phyloP scores from a whole-genome alignment of 2,888 invertebrate species.

The Andrena dorsata region DNA sequence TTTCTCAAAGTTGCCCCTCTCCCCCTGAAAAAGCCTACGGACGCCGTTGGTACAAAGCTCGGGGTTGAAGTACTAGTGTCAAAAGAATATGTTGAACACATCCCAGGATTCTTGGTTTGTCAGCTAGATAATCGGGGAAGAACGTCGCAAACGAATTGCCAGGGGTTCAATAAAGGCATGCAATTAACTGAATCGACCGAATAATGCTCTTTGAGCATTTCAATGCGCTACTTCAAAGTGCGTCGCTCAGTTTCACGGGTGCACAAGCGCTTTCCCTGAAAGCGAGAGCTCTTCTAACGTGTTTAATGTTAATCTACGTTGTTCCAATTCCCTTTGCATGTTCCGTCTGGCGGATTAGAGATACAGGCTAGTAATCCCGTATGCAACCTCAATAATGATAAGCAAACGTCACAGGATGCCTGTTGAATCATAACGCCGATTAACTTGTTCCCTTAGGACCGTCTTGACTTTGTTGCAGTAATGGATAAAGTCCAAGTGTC shows the following conservation, averaged over 20 bases:
- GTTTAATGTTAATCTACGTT: constrained; percentile 24
- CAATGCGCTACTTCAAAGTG: background rate
- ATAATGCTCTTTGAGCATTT: background rate
- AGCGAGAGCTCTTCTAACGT: background rate
- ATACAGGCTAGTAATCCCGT: constrained; percentile 14
- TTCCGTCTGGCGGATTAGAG: constrained; percentile 19
- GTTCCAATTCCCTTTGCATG: constrained; percentile 37
- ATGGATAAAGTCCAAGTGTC: background rate
- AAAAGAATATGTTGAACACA: too few species aligned
- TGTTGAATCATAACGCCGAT: constrained; percentile 7
- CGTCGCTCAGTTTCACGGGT: too few species aligned
- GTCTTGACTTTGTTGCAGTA: background rate
- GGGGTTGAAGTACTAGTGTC: too few species aligned
- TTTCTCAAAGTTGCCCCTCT: too few species aligned
- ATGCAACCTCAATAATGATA: constrained; percentile 37
- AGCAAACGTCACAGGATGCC: background rate
- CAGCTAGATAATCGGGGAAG: background rate
- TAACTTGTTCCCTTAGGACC: constrained; percentile 11
- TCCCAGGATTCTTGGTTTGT: background rate
- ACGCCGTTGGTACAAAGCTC: too few species aligned
- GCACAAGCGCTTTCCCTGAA: background rate
- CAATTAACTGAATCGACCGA: constrained; percentile 14
- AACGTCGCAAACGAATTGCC: background rate
- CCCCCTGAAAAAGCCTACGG: too few species aligned
- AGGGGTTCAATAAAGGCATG: background rate